A percentile compares a stretch with the other conserved stretches of the same genome.
Conservation (phyloP, 2,888 invertebrate species). For the Drosophila pegasa region DNA sequence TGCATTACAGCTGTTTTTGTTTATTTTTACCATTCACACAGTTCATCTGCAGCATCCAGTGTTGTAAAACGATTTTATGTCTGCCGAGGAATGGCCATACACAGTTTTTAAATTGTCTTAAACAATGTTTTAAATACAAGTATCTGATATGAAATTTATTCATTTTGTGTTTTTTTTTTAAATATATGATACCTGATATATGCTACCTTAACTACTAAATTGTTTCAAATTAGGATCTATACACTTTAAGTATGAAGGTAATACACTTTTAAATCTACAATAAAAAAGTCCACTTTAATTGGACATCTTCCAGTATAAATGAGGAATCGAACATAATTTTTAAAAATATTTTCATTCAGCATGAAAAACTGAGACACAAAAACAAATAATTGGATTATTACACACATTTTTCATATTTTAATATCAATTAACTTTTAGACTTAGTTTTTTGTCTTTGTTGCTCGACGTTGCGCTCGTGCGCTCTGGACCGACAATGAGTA, state of each 20-base stretch:
- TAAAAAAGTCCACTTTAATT: too few relatives aligned
- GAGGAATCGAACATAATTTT: too few relatives aligned
- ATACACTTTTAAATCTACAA: too few relatives aligned
- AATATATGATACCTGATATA: too few relatives aligned
- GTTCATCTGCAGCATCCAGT: constrained; percentile 6
- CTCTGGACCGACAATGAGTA: constrained; percentile 55
- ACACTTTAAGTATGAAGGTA: too few relatives aligned
- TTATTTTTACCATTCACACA: constrained; percentile 31
- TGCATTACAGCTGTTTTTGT: constrained; percentile 29
- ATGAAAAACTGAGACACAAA: neutral
- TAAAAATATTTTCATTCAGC: neutral
- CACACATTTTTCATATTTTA: neutral
- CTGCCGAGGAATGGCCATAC: neutral
- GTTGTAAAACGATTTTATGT: constrained; percentile 17
- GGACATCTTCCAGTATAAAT: too few relatives aligned
- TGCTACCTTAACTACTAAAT: too few relatives aligned
- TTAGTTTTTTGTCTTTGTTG: constrained; percentile 10
- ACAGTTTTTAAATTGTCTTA: neutral
- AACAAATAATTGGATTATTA: neutral
- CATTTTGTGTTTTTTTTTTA: too few relatives aligned
- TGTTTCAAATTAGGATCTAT: too few relatives aligned
- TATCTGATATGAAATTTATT: neutral
- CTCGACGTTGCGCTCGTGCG: constrained; percentile 58
- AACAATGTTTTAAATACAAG: too few relatives aligned
- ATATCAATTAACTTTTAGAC: constrained; percentile 10